Evolutionary conservation across 2,113 vertebrate species (phyloP), one percentile per base, ranked within the genome.

Genomic region (Thamnophis sirtalis): DNA sequence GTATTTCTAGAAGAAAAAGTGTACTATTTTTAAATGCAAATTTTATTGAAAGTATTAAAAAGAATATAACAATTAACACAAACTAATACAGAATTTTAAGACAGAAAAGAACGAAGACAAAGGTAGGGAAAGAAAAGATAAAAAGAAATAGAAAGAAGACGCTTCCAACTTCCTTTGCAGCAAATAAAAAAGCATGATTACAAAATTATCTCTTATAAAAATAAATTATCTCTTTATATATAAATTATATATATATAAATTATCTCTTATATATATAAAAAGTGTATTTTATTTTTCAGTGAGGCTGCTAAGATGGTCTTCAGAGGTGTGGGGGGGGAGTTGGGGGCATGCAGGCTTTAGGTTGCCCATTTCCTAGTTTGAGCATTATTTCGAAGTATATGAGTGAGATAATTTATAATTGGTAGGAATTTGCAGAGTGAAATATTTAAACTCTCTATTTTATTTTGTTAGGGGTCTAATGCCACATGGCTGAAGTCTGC

Each of bases 391-490:
- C n/a, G 2, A 24, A 89, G 53, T 22, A 51, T 6, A 22, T 89
- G 5, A 0, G 8, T 0, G 0, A 6, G 0, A 26, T 3, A 89
- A 89, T 68, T 84, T 92, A 54, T 28, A 80, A 9, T 17, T 22
- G n/a, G 2, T 2, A 0, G 0, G 43, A 15, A 0, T 90, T 26
- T 54, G 49, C 24, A 13, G 22, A 73, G 0, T 48, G 94, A 43
- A 86, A 95, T 58, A 0, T 0, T 48, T 89, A 92, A 63, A 94
- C 43, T 9, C 2, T 5, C 48, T 17, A 13, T 38, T 91, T 48
- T 84, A 21, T n/a, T 55, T 91, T 28, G 26, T 0, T 96, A 99
- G 99, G 98, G 98, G 0, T 99, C 98, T 33, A 88, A 51, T 1
- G 97, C 98, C 54, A 95, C 90, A 0, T 98, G 98, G 98, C 94